A percentile compares a stretch with the other conserved stretches of the same genome.
phyloP scores from a whole-genome alignment of 2,113 vertebrate species.

The Crocuta crocuta region DNA sequence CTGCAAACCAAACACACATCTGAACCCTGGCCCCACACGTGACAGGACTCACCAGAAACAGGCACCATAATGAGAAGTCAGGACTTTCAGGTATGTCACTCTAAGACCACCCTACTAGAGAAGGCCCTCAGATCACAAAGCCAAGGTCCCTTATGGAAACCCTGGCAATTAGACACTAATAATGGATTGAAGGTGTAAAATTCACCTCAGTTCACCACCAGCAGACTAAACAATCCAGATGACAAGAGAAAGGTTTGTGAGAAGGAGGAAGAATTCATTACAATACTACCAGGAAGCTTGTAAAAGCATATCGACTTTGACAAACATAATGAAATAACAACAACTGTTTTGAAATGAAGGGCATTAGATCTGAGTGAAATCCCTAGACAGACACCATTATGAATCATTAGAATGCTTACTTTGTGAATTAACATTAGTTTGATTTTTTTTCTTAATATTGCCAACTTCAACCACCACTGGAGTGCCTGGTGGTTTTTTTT shows the following conservation, averaged over 20 bases:
- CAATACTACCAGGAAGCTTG: conserved; percentile 89
- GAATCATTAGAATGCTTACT: conserved; percentile 80
- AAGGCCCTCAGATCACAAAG: conserved; percentile 88
- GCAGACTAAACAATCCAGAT: conserved; percentile 95
- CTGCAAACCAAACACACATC: conserved; percentile 85
- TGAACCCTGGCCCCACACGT: conserved; percentile 85
- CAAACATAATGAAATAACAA: conserved; percentile 85
- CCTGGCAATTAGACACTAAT: conserved; percentile 94
- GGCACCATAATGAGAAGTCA: conserved; percentile 86
- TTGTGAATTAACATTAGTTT: conserved; percentile 34
- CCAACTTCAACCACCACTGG: neutral
- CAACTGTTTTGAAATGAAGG: conserved; percentile 88
- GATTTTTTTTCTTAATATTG: neutral
- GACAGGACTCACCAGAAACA: conserved; percentile 84
- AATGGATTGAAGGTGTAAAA: conserved; percentile 93
- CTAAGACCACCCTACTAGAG: conserved; percentile 94
- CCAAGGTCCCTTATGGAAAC: conserved; percentile 87
- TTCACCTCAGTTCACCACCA: conserved; percentile 88
- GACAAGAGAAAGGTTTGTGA: conserved; percentile 90
- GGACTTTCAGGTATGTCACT: conserved; percentile 89
- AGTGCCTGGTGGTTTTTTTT: neutral
- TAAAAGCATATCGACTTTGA: conserved; percentile 85
- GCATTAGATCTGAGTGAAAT: conserved; percentile 84
- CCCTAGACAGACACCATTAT: conserved; percentile 75
- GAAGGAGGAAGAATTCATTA: conserved; percentile 81